phyloP scores from a whole-genome alignment of 1,140 invertebrate genomes.

The Scaptomyza pallida region DNA sequence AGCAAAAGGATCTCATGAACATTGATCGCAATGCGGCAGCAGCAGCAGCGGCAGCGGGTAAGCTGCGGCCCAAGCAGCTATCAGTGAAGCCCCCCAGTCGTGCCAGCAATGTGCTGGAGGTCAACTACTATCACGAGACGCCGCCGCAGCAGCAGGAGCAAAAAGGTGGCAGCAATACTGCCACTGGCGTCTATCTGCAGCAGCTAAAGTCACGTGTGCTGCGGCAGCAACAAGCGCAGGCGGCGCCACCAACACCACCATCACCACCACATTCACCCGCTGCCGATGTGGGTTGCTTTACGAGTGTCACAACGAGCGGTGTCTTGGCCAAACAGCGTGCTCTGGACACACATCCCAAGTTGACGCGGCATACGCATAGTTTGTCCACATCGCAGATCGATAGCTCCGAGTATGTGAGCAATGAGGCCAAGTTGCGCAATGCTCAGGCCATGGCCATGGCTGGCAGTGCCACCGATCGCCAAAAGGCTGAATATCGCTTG shows the following conservation, averaged over 20 bases:
- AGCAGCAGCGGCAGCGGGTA: slow-evolving; percentile 41
- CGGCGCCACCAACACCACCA: slow-evolving; percentile 50
- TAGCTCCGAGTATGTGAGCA: slow-evolving; percentile 85
- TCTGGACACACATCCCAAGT: slow-evolving; percentile 72
- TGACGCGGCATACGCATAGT: slow-evolving; percentile 84
- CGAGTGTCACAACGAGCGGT: slow-evolving; percentile 87
- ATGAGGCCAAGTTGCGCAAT: slow-evolving; percentile 72
- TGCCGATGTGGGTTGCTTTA: slow-evolving; percentile 85
- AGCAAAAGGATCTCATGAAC: slow-evolving; percentile 93
- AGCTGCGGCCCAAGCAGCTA: slow-evolving; percentile 66
- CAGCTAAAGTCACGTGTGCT: slow-evolving; percentile 86
- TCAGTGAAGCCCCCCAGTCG: slow-evolving; percentile 59
- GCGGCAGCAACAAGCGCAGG: slow-evolving; percentile 59
- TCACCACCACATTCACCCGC: slow-evolving; percentile 59
- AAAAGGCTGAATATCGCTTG: slow-evolving; percentile 81
- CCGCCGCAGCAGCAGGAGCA: slow-evolving; percentile 41
- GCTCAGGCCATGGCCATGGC: slow-evolving; percentile 56
- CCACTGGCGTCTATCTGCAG: slow-evolving; percentile 85
- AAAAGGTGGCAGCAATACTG: slow-evolving; percentile 62
- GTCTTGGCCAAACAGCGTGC: slow-evolving; percentile 85
- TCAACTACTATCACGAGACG: slow-evolving; percentile 86
- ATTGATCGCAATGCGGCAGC: slow-evolving; percentile 87
- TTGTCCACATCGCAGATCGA: slow-evolving; percentile 87
- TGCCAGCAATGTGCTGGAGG: slow-evolving; percentile 86
- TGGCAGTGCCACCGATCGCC: slow-evolving; percentile 75